Evolutionary conservation across 1,140 invertebrate genomes (phyloP), one percentile per base, ranked within the genome.

Genomic region (Himalopsyche phryganea): DNA sequence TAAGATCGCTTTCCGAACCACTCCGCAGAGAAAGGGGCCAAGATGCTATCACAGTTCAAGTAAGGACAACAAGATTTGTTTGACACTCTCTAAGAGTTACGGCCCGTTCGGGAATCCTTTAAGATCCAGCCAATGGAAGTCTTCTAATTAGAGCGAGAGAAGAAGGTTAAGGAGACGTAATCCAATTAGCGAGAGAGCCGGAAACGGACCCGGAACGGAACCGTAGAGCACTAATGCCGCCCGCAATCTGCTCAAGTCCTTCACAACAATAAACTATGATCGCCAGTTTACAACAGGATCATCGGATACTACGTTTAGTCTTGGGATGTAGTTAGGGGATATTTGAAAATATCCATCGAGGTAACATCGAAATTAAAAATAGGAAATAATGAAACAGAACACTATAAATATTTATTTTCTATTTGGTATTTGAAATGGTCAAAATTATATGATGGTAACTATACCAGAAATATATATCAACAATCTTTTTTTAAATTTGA

Each of bases 161-260:
- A 42, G 51, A 60, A 56, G 52, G 48, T 45, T 33, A 28, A 46
- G 20, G 36, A 28, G 52, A 61, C 45, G 49, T 61, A 61, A 61
- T 61, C 52, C 59, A 61, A 61, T 61, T 61, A 61, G 53, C 53
- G 17, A 20, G 10, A 48, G 40, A 50, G 23, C 41, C 23, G 50
- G 49, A 51, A 45, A 46, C 23, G 56, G 45, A 58, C 32, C 49
- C 40, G 38, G 38, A 58, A 28, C 23, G 23, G 9, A 3, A 28
- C 23, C 23, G 49, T 19, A 36, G 40, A 10, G 52, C 11, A 33
- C 18, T 23, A 53, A 18, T 11, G 20, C 47, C 36, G 42, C 13
- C 55, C 55, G 23, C 23, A 40, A 40, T 49, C 47, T 33, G 4
- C 32, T 3, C n/a, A 15, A 20, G n/a, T n/a, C n/a, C 18, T 46